phyloP scores from a whole-genome alignment of 2,113 vertebrate genomes.

The Alaudala cheleensis region DNA sequence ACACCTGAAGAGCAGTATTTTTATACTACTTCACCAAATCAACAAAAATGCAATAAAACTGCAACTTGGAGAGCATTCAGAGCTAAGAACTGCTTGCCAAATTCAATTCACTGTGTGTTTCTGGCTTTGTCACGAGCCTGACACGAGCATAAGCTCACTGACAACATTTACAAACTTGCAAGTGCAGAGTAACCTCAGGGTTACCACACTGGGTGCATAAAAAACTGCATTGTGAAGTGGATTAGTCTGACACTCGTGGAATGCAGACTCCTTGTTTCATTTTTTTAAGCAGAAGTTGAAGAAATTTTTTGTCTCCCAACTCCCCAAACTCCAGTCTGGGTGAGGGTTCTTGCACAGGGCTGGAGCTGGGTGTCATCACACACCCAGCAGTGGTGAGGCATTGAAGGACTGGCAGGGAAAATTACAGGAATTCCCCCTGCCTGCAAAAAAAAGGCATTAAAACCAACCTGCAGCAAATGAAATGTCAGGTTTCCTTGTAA shows the following conservation, averaged over 20 bases:
- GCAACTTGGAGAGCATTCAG: background rate
- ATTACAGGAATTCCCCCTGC: background rate
- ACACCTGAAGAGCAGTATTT: background rate
- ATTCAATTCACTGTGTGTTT: background rate
- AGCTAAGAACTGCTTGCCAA: background rate
- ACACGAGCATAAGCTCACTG: rapidly evolving
- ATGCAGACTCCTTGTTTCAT: background rate
- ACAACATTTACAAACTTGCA: background rate
- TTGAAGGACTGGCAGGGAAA: background rate
- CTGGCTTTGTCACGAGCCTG: background rate
- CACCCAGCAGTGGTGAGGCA: background rate
- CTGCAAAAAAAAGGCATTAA: background rate
- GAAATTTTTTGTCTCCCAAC: background rate
- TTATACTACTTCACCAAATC: background rate
- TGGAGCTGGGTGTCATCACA: background rate
- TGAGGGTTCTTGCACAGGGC: background rate
- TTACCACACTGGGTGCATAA: background rate
- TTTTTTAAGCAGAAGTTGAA: background rate
- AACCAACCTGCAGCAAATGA: background rate
- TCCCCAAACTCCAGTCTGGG: background rate
- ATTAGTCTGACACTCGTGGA: background rate
- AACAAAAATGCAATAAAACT: background rate
- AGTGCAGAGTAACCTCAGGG: background rate
- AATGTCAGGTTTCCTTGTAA: background rate
- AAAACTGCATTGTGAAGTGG: background rate